phyloP scores from a whole-genome alignment of 2,113 vertebrate genomes.

The Ceyx margarethae region DNA sequence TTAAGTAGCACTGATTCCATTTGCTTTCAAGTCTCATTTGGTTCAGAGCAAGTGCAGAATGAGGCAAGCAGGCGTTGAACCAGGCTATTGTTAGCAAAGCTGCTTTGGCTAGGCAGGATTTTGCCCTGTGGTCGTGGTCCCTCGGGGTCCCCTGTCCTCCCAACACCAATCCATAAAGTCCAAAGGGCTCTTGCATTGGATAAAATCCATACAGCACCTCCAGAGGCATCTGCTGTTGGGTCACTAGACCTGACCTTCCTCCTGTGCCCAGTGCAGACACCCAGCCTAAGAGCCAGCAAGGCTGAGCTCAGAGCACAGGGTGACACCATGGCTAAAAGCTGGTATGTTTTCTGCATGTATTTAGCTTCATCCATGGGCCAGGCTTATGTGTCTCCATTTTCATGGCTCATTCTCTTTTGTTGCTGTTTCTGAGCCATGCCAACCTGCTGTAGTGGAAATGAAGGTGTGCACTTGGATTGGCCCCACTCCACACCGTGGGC shows the following conservation, averaged over 20 bases:
- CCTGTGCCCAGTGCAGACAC: background rate
- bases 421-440: background rate
- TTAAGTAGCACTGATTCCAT: background rate
- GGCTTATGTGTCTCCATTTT: background rate
- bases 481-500: accelerated
- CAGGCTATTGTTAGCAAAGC: background rate
- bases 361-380: background rate
- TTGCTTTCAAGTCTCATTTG: conserved; percentile 12
- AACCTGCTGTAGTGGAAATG: background rate
- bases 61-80: background rate
- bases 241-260: background rate
- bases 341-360: background rate
- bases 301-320: background rate
- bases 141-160: background rate
- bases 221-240: background rate
- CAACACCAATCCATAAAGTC: background rate
- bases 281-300: background rate
- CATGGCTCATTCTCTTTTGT: background rate
- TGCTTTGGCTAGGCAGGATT: background rate
- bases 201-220: background rate
- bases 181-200: background rate
- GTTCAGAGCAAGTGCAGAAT: background rate
- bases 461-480: accelerated
- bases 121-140: background rate
- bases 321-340: background rate